These are phyloP conservation scores for Pegoplata infirma DNA, from an alignment of 2,888 invertebrate genomes.

Conservation along the genomic window DNA sequence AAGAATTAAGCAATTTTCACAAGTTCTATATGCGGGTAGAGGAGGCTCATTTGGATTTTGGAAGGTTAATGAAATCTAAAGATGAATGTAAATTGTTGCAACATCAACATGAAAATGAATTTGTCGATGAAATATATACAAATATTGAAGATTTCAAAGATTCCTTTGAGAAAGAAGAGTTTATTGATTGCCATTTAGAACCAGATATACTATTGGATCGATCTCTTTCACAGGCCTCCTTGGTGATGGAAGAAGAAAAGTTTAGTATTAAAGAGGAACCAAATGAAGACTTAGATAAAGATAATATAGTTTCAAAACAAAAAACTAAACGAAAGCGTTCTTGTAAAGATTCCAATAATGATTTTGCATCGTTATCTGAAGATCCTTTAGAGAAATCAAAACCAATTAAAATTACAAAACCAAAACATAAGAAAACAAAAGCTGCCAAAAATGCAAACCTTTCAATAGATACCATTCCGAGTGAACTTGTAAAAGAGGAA, in stretches of 20 bases:
- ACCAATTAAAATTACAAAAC: not conserved
- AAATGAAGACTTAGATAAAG: not conserved
- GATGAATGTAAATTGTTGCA: not conserved
- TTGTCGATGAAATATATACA: too few relatives aligned
- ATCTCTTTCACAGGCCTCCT: slow-evolving; percentile 40
- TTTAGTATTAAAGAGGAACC: slow-evolving; percentile 1
- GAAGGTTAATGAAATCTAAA: slow-evolving; percentile 57
- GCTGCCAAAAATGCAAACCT: slow-evolving; percentile 25
- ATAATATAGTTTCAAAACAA: not conserved
- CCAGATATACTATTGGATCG: not conserved
- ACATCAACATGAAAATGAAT: not conserved
- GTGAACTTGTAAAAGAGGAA: slow-evolving; percentile 53
- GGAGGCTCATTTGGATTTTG: slow-evolving; percentile 65
- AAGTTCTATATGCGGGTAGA: slow-evolving; percentile 67
- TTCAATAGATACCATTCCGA: not conserved
- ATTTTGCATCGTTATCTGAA: not conserved
- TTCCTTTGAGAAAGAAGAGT: too few relatives aligned
- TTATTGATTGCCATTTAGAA: not conserved
- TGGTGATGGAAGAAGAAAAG: slow-evolving; percentile 37
- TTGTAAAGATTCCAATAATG: not conserved
- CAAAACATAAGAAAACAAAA: not conserved
- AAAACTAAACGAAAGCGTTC: not conserved
- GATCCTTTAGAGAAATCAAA: slow-evolving; percentile 37
- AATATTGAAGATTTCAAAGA: too few relatives aligned
- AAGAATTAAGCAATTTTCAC: slow-evolving; percentile 67